A percentile compares a stretch with the other conserved stretches of the same genome.
Evolutionary conservation across 1,140 invertebrate genomes (phyloP).

Genomic region (Amphibalanus amphitrite): DNA sequence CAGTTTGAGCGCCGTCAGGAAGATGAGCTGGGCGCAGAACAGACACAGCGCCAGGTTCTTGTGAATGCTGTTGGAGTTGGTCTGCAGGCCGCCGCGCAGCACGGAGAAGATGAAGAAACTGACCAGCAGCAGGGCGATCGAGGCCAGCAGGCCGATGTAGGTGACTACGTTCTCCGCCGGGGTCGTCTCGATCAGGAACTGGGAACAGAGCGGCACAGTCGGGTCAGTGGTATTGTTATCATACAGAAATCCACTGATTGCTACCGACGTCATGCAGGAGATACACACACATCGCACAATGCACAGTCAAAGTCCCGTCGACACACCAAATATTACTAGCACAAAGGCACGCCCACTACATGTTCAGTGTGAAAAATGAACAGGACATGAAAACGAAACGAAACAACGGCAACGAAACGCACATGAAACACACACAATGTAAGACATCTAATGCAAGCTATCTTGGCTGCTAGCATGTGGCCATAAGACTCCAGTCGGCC

Average conservation of each 20-base stretch:
- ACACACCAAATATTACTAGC: too few species aligned
- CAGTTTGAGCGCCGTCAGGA: conserved; percentile 67
- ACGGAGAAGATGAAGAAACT: conserved; percentile 52
- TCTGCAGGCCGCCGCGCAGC: conserved; percentile 49
- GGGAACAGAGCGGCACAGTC: conserved; percentile 14
- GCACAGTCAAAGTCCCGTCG: too few species aligned
- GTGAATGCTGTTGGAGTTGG: conserved; percentile 86
- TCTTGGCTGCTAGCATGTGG: too few species aligned
- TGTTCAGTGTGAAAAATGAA: too few species aligned
- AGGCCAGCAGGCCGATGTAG: conserved; percentile 56
- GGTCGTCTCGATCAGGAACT: conserved; percentile 57
- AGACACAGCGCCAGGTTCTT: conserved; percentile 80
- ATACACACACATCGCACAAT: conserved; percentile 4
- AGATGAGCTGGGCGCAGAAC: conserved; percentile 65
- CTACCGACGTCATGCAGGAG: conserved; percentile 3
- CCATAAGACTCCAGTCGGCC: too few species aligned
- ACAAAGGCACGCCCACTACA: too few species aligned
- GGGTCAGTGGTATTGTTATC: conserved; percentile 12
- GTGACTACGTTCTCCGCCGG: conserved; percentile 66
- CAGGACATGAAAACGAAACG: too few species aligned
- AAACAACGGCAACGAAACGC: too few species aligned
- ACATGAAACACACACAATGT: too few species aligned
- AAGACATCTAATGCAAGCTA: too few species aligned
- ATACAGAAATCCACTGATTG: conserved; percentile 5
- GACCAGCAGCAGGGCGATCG: conserved; percentile 46